phyloP scores from a whole-genome alignment of 2,888 invertebrate genomes.

The Pyrocoelia pectoralis region DNA sequence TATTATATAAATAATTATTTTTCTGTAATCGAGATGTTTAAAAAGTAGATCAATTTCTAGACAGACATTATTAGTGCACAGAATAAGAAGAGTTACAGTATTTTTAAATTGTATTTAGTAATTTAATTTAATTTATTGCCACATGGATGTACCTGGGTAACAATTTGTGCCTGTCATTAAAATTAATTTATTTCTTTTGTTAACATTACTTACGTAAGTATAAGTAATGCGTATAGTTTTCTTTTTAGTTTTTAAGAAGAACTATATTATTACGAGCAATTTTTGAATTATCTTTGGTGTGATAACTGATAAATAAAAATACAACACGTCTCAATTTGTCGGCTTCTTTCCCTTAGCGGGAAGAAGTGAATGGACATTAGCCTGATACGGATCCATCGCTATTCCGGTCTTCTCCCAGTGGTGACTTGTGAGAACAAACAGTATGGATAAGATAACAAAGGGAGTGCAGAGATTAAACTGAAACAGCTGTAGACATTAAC shows the following conservation, averaged over 20 bases:
- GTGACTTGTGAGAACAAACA: no score
- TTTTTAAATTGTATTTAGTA: constrained; percentile 9
- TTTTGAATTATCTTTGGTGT: constrained; percentile 8
- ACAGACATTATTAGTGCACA: not conserved
- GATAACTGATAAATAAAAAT: not conserved
- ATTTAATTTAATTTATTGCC: constrained; percentile 2
- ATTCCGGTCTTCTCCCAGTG: no score
- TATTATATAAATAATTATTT: constrained; percentile 22
- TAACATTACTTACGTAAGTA: not conserved
- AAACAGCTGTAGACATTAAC: no score
- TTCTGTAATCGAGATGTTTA: constrained; percentile 20
- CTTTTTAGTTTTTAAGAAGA: not conserved
- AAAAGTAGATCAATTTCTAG: not conserved
- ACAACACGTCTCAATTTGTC: not conserved
- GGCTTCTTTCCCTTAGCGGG: no score
- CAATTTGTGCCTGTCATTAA: constrained; percentile 5
- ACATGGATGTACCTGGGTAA: constrained; percentile 4
- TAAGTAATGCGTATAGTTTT: not conserved
- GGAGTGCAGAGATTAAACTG: no score
- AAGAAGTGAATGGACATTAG: no score
- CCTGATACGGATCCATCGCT: no score
- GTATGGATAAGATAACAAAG: no score
- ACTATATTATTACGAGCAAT: not conserved
- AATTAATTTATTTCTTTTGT: not conserved
- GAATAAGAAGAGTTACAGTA: constrained; percentile 2